Evolutionary conservation across 2,113 vertebrate genomes (phyloP).

Genomic region (Larimichthys polyactis): DNA sequence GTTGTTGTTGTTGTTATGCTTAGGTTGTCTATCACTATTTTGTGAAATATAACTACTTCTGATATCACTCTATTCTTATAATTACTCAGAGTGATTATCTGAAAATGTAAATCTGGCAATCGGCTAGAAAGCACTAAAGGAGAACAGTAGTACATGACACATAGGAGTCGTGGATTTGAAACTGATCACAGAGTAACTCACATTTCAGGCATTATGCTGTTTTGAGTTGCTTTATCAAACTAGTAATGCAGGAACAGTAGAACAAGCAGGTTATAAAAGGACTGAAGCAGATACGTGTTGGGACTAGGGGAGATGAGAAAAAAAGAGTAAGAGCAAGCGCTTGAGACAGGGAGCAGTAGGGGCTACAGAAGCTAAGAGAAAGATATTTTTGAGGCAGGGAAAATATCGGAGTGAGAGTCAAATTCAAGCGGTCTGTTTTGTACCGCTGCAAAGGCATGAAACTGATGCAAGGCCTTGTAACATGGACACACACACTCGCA

Average conservation of each 20-base stretch:
- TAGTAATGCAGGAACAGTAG: slow-evolving; percentile 34
- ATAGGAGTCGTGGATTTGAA: not conserved
- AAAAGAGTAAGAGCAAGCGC: slow-evolving; percentile 23
- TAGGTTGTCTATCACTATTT: not conserved
- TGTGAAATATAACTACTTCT: not conserved
- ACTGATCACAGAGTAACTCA: not conserved
- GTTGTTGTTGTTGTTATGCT: not conserved
- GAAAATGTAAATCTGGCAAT: not conserved
- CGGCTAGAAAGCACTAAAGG: not conserved
- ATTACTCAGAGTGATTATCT: not conserved
- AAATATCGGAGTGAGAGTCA: slow-evolving; percentile 50
- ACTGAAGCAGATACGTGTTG: slow-evolving; percentile 33
- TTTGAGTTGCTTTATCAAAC: slow-evolving; percentile 42
- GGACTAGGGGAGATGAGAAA: slow-evolving; percentile 21
- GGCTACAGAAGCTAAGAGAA: slow-evolving; percentile 37
- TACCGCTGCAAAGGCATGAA: slow-evolving; percentile 56
- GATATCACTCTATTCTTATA: not conserved
- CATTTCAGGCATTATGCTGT: slow-evolving; percentile 38
- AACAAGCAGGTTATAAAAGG: slow-evolving; percentile 51
- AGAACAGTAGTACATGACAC: not conserved
- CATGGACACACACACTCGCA: slow-evolving; percentile 4
- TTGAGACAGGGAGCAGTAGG: slow-evolving; percentile 50
- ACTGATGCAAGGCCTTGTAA: slow-evolving; percentile 76
- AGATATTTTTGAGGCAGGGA: slow-evolving; percentile 44
- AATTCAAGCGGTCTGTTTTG: slow-evolving; percentile 59